These are phyloP conservation scores for Caenorhabditis tropicalis DNA, from an alignment of 1,140 invertebrate species.

Conservation along the genomic window DNA sequence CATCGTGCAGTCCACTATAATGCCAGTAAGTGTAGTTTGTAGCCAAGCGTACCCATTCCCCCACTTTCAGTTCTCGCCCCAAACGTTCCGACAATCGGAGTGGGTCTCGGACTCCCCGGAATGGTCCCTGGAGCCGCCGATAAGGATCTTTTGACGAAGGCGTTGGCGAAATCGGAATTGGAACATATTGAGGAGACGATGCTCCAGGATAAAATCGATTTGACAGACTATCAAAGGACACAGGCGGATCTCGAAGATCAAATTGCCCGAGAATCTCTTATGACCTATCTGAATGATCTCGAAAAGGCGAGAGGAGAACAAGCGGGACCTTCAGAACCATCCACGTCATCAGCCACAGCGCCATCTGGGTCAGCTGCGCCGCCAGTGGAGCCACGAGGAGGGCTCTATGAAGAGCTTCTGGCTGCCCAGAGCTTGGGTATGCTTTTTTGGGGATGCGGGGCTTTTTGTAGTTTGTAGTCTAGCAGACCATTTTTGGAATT, in stretches of 20 bases:
- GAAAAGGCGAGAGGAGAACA: neutral
- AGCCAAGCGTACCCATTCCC: neutral
- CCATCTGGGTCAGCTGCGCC: neutral
- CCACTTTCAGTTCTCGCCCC: slow-evolving; percentile 83
- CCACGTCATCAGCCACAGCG: neutral
- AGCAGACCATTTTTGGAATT: neutral
- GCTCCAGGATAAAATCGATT: slow-evolving; percentile 74
- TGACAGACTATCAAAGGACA: slow-evolving; percentile 14
- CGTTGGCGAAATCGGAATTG: slow-evolving; percentile 77
- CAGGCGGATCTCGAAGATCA: slow-evolving; percentile 5
- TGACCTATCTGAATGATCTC: neutral
- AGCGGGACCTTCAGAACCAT: neutral
- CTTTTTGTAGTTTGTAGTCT: neutral
- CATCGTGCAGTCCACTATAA: slow-evolving; percentile 90
- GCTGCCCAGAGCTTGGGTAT: slow-evolving; percentile 8
- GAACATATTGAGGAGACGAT: slow-evolving; percentile 87
- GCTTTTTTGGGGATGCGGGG: no score
- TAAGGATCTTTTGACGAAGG: slow-evolving; percentile 53
- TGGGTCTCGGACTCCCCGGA: slow-evolving; percentile 85
- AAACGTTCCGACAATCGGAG: slow-evolving; percentile 82
- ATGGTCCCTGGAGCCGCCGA: slow-evolving; percentile 79
- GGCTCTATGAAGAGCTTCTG: neutral
- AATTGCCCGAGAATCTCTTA: neutral
- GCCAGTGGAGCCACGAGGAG: no score
- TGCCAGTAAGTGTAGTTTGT: slow-evolving; percentile 58